phyloP scores from a whole-genome alignment of 53 echinoderm and acorn worm species.

The Echinometra lucunter region DNA sequence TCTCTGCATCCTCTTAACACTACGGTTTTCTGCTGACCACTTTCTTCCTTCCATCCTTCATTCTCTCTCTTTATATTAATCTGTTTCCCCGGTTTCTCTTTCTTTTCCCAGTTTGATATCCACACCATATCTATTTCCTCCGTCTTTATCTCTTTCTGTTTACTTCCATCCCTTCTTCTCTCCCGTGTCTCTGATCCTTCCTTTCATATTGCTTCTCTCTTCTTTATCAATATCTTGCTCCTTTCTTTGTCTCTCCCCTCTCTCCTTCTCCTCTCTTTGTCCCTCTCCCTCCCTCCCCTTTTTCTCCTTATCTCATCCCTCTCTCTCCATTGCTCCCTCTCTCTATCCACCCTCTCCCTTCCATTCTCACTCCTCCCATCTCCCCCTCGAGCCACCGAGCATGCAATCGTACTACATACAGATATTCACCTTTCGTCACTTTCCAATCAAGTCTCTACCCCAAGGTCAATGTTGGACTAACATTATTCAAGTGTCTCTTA shows the following conservation, averaged over 20 bases:
- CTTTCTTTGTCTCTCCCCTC: background rate
- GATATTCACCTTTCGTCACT: background rate
- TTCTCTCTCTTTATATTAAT: too few relatives aligned
- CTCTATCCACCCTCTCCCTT: background rate
- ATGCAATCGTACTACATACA: constrained; percentile 17
- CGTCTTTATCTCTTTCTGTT: too few relatives aligned
- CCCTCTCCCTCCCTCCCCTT: background rate
- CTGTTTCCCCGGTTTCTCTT: too few relatives aligned
- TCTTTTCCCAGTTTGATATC: too few relatives aligned
- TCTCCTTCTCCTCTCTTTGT: background rate
- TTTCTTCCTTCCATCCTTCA: too few relatives aligned
- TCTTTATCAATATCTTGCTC: background rate
- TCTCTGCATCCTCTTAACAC: too few relatives aligned
- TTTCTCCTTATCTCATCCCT: background rate
- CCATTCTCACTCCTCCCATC: background rate
- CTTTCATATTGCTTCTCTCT: too few relatives aligned
- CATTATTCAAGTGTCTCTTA: background rate
- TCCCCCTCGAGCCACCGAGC: background rate
- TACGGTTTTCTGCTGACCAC: too few relatives aligned
- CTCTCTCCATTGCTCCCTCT: background rate
- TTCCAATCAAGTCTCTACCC: background rate
- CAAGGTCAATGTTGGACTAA: constrained; percentile 15
- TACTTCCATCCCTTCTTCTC: too few relatives aligned
- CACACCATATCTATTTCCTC: too few relatives aligned
- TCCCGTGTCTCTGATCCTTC: too few relatives aligned